Evolutionary conservation across 2,797 vertebrate species (phyloP), one percentile per base, ranked within the genome.

Genomic region (Oreochromis mossambicus): DNA sequence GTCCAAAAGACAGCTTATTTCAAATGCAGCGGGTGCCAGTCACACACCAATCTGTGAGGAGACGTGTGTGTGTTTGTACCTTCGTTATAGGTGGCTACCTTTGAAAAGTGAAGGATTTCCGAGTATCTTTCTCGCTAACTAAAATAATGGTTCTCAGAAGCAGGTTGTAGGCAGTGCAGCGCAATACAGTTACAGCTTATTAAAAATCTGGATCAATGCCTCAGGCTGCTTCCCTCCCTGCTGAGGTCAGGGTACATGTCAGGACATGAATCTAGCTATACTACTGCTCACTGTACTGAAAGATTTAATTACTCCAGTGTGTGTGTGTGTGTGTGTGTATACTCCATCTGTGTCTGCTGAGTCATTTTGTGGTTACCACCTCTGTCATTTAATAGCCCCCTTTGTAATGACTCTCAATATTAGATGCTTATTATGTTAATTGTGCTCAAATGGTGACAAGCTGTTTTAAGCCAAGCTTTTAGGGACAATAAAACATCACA

Each of bases 351-450:
- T 87, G 81, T 88, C 78, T 82, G 89, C 87, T 95, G 92, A 94
- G 91, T 95, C 95, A 94, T 90, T 92, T 48, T 95, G 95, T 77
- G 94, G 95, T 95, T 94, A 88, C 93, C 88, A 90, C 89, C 92
- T 92, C 92, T 92, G 89, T 92, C 85, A 94, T 94, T 95, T 95
- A 92, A 92, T 87, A 91, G 83, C 82, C 80, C 82, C 85, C 80
- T 87, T 87, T 82, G 91, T 95, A 94, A 95, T 91, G 92, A 90
- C 90, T 94, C 86, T 89, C 54, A 90, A 90, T 95, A 95, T 94
- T 93, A 94, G 88, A 92, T 89, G 91, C 94, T 95, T 94, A 93
- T 95, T 94, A 94, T 92, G 92, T 87, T 95, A 94, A 96, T 95
- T 95, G 93, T 91, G 89, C 85, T 95, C 89, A 93, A 91, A 88